phyloP scores from a whole-genome alignment of 2,113 vertebrate genomes.

The Corythoichthys intestinalis region DNA sequence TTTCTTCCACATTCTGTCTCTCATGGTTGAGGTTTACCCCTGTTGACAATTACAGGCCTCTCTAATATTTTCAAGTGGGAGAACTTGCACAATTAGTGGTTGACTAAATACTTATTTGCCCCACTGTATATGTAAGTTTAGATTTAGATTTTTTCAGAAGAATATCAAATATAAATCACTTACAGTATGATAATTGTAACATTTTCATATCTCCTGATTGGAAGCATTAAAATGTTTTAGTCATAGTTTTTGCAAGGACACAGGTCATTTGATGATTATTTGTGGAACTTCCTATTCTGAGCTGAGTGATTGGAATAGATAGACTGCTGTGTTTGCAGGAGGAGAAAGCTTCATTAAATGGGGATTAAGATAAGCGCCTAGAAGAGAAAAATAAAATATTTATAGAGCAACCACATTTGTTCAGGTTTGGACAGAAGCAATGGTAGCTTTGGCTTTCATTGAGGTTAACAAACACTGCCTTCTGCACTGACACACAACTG shows the following conservation, averaged over 20 bases:
- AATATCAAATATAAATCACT: too few relatives aligned
- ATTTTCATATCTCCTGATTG: not conserved
- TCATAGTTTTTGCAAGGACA: not conserved
- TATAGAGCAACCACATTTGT: conserved; percentile 18
- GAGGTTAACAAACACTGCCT: conserved; percentile 43
- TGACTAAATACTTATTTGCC: too few relatives aligned
- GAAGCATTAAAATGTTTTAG: not conserved
- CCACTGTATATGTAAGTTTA: too few relatives aligned
- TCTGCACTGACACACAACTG: conserved; percentile 29
- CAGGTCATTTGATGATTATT: conserved; percentile 23
- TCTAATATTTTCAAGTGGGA: too few relatives aligned
- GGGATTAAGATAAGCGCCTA: conserved; percentile 39
- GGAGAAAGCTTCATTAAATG: conserved; percentile 47
- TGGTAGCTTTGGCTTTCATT: conserved; percentile 13
- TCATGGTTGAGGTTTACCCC: too few relatives aligned
- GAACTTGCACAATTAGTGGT: too few relatives aligned
- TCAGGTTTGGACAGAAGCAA: conserved; percentile 5
- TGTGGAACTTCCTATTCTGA: conserved; percentile 4
- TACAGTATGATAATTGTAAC: not conserved
- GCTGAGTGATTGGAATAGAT: conserved; percentile 30
- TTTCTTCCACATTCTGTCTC: too few relatives aligned
- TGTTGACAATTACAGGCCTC: too few relatives aligned
- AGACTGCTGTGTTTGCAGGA: conserved; percentile 42
- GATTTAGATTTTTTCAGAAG: too few relatives aligned
- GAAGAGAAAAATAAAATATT: conserved; percentile 22